Evolutionary conservation across 2,797 vertebrate genomes (phyloP).

Genomic region (Ceyx erithaca): DNA sequence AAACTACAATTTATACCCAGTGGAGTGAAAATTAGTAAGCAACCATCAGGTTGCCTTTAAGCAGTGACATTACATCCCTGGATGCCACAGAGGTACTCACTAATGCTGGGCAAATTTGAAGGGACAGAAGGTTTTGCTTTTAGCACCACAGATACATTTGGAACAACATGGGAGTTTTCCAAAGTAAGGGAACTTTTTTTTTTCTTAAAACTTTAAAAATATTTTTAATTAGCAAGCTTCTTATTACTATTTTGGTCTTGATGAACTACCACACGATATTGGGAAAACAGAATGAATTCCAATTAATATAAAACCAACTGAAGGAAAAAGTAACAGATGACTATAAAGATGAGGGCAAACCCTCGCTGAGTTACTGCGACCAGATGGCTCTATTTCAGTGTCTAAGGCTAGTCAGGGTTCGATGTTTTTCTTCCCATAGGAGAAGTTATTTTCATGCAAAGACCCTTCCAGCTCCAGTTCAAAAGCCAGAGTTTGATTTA

Average conservation of each 20-base stretch:
- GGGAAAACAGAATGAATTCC: neutral
- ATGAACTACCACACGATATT: neutral
- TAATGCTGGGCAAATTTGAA: neutral
- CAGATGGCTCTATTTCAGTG: neutral
- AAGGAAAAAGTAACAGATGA: neutral
- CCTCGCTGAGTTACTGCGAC: neutral
- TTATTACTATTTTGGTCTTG: neutral
- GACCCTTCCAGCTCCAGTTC: neutral
- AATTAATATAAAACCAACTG: neutral
- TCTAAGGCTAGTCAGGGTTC: neutral
- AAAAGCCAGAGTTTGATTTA: conserved; percentile 33
- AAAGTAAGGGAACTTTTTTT: neutral
- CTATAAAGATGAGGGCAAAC: neutral
- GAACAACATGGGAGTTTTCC: neutral
- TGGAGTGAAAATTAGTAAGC: neutral
- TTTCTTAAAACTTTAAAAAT: neutral
- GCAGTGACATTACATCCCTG: neutral
- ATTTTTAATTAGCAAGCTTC: neutral
- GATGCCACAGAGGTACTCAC: neutral
- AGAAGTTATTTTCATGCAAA: conserved; percentile 12
- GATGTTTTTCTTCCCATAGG: neutral
- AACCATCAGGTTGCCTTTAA: neutral
- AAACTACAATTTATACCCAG: neutral
- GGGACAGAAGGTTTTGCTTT: neutral
- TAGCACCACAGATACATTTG: no score